Conservation (phyloP, 2,888 invertebrate species). For the Eurytoma californica region DNA sequence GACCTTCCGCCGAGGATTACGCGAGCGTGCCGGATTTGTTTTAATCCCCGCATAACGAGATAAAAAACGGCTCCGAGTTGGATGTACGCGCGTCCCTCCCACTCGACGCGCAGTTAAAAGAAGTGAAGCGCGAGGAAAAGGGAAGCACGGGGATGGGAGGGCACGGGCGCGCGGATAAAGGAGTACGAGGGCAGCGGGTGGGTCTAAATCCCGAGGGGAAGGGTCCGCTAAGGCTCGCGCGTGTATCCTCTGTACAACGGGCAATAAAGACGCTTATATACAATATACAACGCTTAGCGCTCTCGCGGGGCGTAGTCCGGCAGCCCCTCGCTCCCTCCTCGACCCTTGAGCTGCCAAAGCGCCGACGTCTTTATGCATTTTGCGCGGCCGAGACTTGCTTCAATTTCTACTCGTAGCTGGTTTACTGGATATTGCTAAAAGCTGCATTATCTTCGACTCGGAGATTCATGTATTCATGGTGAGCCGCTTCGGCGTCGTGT, state of each 20-base stretch:
- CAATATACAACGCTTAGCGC: conserved; percentile 20
- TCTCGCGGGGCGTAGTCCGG: background rate
- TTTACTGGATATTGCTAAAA: conserved; percentile 52
- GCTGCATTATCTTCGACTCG: conserved; percentile 52
- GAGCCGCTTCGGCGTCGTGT: background rate
- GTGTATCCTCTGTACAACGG: background rate
- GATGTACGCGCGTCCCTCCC: background rate
- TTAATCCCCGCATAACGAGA: conserved; percentile 47
- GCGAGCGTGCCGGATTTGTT: conserved; percentile 31
- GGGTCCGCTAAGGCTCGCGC: conserved; percentile 8
- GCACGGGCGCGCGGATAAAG: conserved; percentile 16
- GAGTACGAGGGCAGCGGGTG: background rate
- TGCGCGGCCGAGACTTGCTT: conserved; percentile 6
- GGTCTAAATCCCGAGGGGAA: conserved; percentile 29
- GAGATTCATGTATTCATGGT: conserved; percentile 49
- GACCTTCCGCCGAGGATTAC: conserved; percentile 32
- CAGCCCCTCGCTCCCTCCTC: background rate
- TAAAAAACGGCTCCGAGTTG: conserved; percentile 19
- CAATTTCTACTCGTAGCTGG: conserved; percentile 47
- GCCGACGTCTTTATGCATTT: conserved; percentile 23
- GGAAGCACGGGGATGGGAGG: background rate
- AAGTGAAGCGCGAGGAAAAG: background rate
- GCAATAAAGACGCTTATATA: conserved; percentile 38
- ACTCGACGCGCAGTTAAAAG: background rate
- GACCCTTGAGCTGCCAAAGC: background rate